These are phyloP conservation scores for Brachionus koreanus DNA, from an alignment of 1,140 invertebrate species.

Conservation along the genomic window DNA sequence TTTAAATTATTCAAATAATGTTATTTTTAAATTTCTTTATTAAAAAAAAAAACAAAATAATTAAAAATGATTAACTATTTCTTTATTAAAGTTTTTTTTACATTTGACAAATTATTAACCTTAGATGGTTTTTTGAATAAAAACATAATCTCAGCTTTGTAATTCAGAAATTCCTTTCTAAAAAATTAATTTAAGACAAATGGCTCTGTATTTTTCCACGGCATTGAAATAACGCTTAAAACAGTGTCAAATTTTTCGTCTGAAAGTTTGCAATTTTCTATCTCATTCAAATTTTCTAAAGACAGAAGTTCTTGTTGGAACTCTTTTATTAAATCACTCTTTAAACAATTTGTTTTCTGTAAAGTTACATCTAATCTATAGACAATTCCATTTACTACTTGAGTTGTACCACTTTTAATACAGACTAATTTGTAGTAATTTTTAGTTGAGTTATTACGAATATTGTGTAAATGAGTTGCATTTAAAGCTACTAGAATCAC, in stretches of 20 bases:
- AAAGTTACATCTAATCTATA: slow-evolving; percentile 6
- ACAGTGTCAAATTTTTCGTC: background rate
- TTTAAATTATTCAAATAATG: no score
- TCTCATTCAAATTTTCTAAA: background rate
- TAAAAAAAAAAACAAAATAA: no score
- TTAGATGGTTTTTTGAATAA: no score
- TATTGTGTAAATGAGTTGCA: background rate
- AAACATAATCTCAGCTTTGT: no score
- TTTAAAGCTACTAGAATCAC: background rate
- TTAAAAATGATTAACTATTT: no score
- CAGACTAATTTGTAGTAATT: background rate
- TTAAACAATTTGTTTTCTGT: slow-evolving; percentile 14
- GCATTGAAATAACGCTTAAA: background rate
- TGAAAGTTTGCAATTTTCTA: background rate
- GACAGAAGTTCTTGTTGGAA: background rate
- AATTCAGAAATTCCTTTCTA: background rate
- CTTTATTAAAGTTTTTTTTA: no score
- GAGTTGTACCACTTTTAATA: slow-evolving; percentile 22
- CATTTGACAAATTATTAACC: no score
- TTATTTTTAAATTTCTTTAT: no score
- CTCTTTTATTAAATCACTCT: background rate
- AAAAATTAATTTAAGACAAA: background rate
- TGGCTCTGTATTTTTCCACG: background rate
- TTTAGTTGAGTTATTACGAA: slow-evolving; percentile 1
- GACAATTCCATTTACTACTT: background rate